Evolutionary conservation across 2,113 vertebrate species (phyloP).

Genomic region (Peromyscus polionotus): DNA sequence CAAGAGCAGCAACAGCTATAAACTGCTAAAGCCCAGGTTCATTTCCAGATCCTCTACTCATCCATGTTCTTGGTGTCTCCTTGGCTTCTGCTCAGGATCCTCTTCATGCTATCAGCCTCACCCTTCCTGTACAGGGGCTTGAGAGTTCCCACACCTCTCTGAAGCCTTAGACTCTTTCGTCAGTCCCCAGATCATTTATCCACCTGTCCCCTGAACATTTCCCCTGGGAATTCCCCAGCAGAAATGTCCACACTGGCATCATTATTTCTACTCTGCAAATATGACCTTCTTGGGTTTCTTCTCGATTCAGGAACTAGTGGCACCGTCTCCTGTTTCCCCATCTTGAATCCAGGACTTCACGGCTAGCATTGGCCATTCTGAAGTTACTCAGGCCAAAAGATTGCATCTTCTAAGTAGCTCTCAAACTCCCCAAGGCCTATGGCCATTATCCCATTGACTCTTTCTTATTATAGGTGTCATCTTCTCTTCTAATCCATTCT

Average conservation of each 20-base stretch:
- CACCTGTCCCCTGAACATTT: background rate
- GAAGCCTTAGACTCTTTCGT: background rate
- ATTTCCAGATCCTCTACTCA: background rate
- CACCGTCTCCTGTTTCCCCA: background rate
- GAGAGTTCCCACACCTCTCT: background rate
- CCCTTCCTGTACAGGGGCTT: background rate
- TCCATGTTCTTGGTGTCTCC: background rate
- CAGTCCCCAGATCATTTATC: background rate
- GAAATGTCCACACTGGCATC: background rate
- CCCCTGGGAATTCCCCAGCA: background rate
- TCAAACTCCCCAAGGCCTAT: background rate
- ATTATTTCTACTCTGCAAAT: constrained; percentile 22
- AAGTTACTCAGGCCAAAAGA: background rate
- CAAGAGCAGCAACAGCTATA: background rate
- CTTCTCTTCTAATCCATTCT: background rate
- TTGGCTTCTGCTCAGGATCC: background rate
- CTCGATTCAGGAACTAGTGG: background rate
- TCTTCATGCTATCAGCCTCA: background rate
- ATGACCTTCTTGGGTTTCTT: background rate
- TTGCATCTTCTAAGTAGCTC: background rate
- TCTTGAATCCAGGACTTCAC: background rate
- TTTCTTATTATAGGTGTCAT: background rate
- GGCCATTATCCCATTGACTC: background rate
- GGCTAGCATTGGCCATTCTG: background rate
- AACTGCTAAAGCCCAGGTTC: background rate